These are phyloP conservation scores for Coryphaenoides rupestris DNA, from an alignment of 2,113 vertebrate genomes.

Conservation along the genomic window DNA sequence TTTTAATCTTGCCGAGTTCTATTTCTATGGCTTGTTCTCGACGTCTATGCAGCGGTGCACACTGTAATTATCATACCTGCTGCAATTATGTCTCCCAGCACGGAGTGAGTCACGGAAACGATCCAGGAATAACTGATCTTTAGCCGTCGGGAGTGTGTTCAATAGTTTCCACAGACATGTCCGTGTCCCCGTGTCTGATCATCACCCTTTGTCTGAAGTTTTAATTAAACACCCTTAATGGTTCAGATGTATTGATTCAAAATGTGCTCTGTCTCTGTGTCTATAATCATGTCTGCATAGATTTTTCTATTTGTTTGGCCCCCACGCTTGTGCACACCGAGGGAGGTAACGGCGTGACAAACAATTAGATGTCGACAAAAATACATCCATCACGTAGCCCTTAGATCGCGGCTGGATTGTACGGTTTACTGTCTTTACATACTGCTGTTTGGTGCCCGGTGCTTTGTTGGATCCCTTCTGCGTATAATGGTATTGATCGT, in stretches of 20 bases:
- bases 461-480: too few species aligned
- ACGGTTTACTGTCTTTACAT: too few species aligned
- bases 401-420: too few species aligned
- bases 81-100: neutral
- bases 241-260: slow-evolving; percentile 30
- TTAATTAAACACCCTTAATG: slow-evolving; percentile 23
- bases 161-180: slow-evolving; percentile 9
- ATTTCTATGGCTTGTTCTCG: too few species aligned
- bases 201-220: slow-evolving; percentile 14
- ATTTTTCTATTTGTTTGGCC: slow-evolving; percentile 11
- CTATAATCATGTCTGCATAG: slow-evolving; percentile 25
- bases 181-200: neutral
- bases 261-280: slow-evolving; percentile 14
- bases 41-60: too few species aligned
- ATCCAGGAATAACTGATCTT: neutral
- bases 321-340: neutral
- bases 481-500: too few species aligned
- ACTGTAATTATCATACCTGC: too few species aligned
- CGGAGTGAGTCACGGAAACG: neutral
- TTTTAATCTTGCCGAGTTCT: too few species aligned
- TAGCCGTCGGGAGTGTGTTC: neutral
- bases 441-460: too few species aligned
- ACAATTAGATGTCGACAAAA: neutral
- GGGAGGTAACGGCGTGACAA: slow-evolving; percentile 3
- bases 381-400: too few species aligned